Conservation (phyloP, 92 coral and sea anemone species). For the Palythoa grandis region DNA sequence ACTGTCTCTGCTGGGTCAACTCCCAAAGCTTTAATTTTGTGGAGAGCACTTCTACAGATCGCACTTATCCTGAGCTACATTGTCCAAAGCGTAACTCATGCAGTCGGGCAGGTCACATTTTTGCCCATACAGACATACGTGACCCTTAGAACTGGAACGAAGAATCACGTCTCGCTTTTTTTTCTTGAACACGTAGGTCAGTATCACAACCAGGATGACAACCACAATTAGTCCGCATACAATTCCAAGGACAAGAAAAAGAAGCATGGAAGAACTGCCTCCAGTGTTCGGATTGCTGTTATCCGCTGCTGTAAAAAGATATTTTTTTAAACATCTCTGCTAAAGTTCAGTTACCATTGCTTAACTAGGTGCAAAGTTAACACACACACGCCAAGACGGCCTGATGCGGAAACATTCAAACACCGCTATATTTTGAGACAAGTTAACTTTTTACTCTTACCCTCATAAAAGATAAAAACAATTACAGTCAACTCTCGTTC, state of each 20-base stretch:
- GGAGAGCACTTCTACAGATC: neutral
- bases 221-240: neutral
- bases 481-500: too few species aligned
- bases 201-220: neutral
- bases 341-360: neutral
- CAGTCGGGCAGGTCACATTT: constrained; percentile 22
- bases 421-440: too few species aligned
- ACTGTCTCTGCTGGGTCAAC: neutral
- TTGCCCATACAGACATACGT: constrained; percentile 8
- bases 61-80: neutral
- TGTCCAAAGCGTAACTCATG: neutral
- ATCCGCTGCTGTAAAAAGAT: neutral
- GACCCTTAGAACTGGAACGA: neutral
- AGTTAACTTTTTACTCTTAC: too few species aligned
- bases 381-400: neutral
- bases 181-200: constrained; percentile 15
- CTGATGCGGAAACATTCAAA: too few species aligned
- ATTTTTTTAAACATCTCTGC: neutral
- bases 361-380: neutral
- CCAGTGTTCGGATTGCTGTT: neutral
- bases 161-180: neutral
- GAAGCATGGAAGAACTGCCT: neutral
- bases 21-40: neutral
- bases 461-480: too few species aligned
- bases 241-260: neutral